Percentiles rank a stretch among this genome's conserved stretches.
Conservation (phyloP, 2,113 vertebrate species). For the Pyrgilauda ruficollis region DNA sequence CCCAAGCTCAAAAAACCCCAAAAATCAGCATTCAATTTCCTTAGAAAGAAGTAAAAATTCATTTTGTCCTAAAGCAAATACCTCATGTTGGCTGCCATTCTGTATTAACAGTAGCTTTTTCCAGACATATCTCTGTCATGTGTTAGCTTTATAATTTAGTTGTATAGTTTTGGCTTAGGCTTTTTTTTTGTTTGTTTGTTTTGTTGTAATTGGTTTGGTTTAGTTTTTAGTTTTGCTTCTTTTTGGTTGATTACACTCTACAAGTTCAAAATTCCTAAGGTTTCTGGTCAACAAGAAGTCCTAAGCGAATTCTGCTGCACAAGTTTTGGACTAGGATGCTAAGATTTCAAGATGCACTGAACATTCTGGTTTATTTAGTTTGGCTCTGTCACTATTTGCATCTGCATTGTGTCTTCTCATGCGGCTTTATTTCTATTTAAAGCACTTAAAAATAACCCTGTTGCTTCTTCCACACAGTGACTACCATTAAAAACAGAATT, state of each 20-base stretch:
- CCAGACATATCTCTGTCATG: neutral
- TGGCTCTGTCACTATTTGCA: neutral
- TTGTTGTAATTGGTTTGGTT: neutral
- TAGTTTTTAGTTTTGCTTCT: neutral
- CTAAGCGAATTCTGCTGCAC: neutral
- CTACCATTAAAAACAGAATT: neutral
- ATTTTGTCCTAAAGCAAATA: neutral
- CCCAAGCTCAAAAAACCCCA: neutral
- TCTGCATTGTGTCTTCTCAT: slow-evolving; percentile 24
- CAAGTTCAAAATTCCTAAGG: slow-evolving; percentile 10
- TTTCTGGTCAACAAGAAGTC: neutral
- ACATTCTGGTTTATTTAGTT: slow-evolving; percentile 33
- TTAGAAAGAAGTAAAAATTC: neutral
- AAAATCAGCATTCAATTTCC: neutral
- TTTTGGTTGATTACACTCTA: neutral
- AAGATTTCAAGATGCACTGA: slow-evolving; percentile 8
- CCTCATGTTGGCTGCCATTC: neutral
- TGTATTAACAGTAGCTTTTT: neutral
- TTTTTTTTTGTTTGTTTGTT: neutral
- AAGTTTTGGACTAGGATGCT: neutral
- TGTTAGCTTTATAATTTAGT: neutral
- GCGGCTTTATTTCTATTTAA: neutral
- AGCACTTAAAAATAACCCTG: neutral
- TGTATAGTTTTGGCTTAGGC: neutral
- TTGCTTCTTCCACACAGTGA: neutral